These are phyloP conservation scores for Toxotes lorentzi DNA, from an alignment of 2,797 vertebrate species.

Conservation along the genomic window DNA sequence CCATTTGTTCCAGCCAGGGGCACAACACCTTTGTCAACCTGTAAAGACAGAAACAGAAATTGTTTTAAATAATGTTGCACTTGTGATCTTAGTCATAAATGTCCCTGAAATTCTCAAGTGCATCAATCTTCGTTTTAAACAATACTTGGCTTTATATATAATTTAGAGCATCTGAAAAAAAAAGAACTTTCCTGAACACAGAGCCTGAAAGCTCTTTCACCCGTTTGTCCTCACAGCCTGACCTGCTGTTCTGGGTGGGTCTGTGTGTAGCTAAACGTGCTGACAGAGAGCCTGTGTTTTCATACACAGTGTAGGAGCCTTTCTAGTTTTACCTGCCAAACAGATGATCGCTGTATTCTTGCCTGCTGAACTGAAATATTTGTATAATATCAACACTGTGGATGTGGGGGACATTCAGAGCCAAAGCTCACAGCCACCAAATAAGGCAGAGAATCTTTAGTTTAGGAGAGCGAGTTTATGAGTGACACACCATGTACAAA, in stretches of 20 bases:
- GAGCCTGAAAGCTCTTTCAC: conserved; percentile 20
- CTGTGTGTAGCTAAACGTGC: conserved; percentile 55
- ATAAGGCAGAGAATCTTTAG: conserved; percentile 4
- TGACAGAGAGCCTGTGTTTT: conserved; percentile 13
- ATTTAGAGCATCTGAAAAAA: neutral
- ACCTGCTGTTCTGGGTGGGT: conserved; percentile 20
- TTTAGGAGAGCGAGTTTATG: neutral
- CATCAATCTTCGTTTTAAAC: neutral
- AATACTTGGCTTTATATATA: neutral
- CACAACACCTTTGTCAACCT: conserved; percentile 99
- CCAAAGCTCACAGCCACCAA: conserved; percentile 18
- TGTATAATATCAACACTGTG: neutral
- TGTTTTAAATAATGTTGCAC: neutral
- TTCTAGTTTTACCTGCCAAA: conserved; percentile 33
- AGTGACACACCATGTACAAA: conserved; percentile 1
- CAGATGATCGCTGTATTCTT: neutral
- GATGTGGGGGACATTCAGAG: neutral
- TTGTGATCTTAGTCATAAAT: neutral
- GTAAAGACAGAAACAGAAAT: conserved; percentile 18
- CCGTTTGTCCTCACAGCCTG: conserved; percentile 31
- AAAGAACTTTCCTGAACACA: neutral
- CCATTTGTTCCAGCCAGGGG: conserved; percentile 96
- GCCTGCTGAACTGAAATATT: conserved; percentile 10
- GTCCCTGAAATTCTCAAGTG: neutral
- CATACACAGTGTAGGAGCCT: conserved; percentile 8